Base-by-base conservation (phyloP, 2,888 invertebrate species). In the Tetragnatha montana region DNA sequence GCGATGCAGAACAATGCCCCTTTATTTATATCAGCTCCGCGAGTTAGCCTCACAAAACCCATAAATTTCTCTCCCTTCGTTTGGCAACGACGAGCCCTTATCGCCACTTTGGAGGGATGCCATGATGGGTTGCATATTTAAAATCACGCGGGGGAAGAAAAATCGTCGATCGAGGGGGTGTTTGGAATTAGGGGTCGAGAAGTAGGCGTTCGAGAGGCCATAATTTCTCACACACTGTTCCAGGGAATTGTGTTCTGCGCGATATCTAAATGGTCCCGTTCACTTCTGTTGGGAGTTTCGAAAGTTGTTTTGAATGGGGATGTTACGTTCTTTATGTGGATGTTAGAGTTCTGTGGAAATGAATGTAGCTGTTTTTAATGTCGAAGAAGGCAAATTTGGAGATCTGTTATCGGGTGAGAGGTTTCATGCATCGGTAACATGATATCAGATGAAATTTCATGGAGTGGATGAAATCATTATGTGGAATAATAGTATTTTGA, bases 71-170 rank as follows among this genome's bases (percentile, higher is more conserved):
- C 12, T 17, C 17, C 76, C 47, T 50, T 50, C 76, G 76, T 76
- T 76, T 81, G 81, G 81, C 73, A 81, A 21, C 8, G 73, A 60
- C 60, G 60, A 35, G 51, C 71, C 71, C 73, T 73, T 81, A 73
- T 73, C 71, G 22, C 69, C 19, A 19, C 51, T 81, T 73, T 81
- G 81, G 81, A 81, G 35, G 51, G 19, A 73, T 81, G 81, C 81
- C 81, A 81, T 73, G 81, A 81, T 81, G 71, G 73, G 81, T 73
- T 73, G 81, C 70, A 73, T 73, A 81, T 81, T 81, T 51, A 81
- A 81, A 81, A 81, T 81, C 81, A 71, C 73, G 7, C 19, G n/a
- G 19, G 51, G 17, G 51, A 19, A 21, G n/a, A n/a, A 19, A 78
- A 78, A 78, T 51, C 50, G 51, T 78, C 75, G 75, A 78, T 50